These are phyloP conservation scores for Pseudococcus viburni DNA, from an alignment of 2,888 invertebrate species.

Conservation along the genomic window DNA sequence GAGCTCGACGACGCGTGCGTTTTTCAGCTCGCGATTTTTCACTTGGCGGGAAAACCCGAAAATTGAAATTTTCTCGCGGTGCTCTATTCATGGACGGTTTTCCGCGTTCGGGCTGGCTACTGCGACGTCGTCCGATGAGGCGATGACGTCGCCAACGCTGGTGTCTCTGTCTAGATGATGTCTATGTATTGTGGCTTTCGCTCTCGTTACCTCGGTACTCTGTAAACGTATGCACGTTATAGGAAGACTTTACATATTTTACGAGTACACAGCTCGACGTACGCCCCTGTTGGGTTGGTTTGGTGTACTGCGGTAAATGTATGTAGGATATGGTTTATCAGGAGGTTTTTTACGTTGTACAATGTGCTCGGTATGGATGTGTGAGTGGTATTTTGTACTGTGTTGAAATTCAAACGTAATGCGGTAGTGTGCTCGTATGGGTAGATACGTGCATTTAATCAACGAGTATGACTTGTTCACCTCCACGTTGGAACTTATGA, in stretches of 20 bases:
- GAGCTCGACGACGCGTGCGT: not conserved
- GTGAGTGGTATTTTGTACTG: not conserved
- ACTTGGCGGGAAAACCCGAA: not conserved
- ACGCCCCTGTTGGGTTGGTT: not conserved
- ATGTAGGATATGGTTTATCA: not conserved
- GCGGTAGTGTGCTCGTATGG: not conserved
- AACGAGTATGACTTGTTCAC: conserved; percentile 54
- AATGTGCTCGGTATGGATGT: not conserved
- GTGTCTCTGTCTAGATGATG: not conserved
- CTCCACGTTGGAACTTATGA: conserved; percentile 60
- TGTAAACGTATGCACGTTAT: conserved; percentile 6
- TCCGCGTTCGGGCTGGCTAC: not conserved
- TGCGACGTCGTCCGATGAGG: not conserved
- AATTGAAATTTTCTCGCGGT: not conserved
- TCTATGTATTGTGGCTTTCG: conserved; percentile 1
- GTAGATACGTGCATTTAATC: conserved; percentile 4
- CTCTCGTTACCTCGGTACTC: not conserved
- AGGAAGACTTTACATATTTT: not conserved
- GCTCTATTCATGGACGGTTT: not conserved
- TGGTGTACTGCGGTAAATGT: not conserved
- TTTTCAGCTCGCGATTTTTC: not conserved
- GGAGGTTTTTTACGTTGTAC: not conserved
- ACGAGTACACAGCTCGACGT: not conserved
- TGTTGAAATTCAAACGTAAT: not conserved
- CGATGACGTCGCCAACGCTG: not conserved